Base-by-base conservation (phyloP, 2,888 invertebrate genomes). In the Lottia scabra region DNA sequence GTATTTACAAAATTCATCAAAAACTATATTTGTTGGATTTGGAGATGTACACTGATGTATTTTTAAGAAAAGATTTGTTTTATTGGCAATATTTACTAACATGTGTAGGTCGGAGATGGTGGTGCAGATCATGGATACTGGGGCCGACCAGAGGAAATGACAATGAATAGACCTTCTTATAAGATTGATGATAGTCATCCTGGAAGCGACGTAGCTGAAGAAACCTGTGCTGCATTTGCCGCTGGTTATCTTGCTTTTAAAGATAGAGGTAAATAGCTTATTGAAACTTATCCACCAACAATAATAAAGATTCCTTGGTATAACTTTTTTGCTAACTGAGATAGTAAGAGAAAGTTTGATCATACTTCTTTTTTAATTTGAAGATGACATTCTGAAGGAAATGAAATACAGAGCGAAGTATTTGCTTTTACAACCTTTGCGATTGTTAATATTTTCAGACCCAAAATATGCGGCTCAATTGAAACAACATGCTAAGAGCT, bases 101-200 rank as follows among this genome's bases (percentile, higher is more conserved):
- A 23, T 67, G 2, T 23, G 4, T 45, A 85, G 85, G 84, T 85
- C 8, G 86, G 84, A 16, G 80, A 84, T 81, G 93, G 92, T 73
- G 82, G 87, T 15, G 80, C 90, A 6, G 92, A 93, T 81, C 92
- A 93, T 80, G 85, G 87, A 1, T 92, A 90, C 84, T 93, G 93
- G 93, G 92, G 92, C 1, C 88, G 92, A 63, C 92, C 93, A 1
- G 93, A 93, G 84, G 92, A 92, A 62, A 87, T 83, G 83, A 92
- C 91, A 73, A 91, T 90, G 87, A 87, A 89, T 0, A 88, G 93
- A 73, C 92, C 92, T 10, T 90, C 92, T 10, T 85, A 91, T 84
- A 92, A 92, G 84, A 91, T 93, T 69, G 91, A 92, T 77, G 80
- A 89, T 5, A 86, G 90, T n/a, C 90, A 91, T 81, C 92, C 92